These are phyloP conservation scores for Flexamia atlantica DNA, from an alignment of 2,888 invertebrate species.

Conservation along the genomic window DNA sequence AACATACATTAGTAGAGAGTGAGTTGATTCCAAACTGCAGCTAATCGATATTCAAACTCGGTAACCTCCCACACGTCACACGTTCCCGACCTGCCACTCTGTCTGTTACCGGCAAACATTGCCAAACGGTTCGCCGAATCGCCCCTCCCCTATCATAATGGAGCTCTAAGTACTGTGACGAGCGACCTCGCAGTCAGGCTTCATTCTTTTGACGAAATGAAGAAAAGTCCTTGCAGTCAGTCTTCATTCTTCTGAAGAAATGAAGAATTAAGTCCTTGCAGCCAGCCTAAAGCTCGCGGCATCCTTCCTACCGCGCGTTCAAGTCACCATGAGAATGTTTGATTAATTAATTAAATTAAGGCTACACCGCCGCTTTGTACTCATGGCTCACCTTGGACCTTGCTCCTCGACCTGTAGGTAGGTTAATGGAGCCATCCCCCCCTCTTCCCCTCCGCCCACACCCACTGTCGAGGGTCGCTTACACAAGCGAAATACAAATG, in stretches of 20 bases:
- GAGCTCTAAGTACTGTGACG: neutral
- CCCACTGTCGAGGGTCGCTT: slow-evolving; percentile 1
- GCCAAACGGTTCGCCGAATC: neutral
- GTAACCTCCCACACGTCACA: too few relatives aligned
- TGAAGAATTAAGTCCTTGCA: too few relatives aligned
- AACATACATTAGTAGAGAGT: too few relatives aligned
- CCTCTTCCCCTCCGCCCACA: neutral
- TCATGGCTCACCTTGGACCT: slow-evolving; percentile 18
- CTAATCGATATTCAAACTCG: too few relatives aligned
- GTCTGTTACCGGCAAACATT: neutral
- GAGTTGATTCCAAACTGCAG: too few relatives aligned
- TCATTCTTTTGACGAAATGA: too few relatives aligned
- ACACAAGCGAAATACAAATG: neutral
- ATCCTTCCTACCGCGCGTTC: slow-evolving; percentile 10
- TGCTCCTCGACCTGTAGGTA: slow-evolving; percentile 4
- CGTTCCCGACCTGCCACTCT: too few relatives aligned
- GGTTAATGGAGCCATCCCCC: slow-evolving; percentile 19
- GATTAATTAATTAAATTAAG: slow-evolving; percentile 45
- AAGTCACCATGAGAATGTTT: slow-evolving; percentile 12
- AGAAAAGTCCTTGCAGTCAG: too few relatives aligned
- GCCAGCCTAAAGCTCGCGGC: neutral
- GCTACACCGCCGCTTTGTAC: slow-evolving; percentile 21
- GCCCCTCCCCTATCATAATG: neutral
- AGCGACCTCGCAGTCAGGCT: neutral
- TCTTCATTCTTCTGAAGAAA: too few relatives aligned